Base-by-base conservation (phyloP, 1,140 invertebrate species). In the Leptoteleia sp. region DNA sequence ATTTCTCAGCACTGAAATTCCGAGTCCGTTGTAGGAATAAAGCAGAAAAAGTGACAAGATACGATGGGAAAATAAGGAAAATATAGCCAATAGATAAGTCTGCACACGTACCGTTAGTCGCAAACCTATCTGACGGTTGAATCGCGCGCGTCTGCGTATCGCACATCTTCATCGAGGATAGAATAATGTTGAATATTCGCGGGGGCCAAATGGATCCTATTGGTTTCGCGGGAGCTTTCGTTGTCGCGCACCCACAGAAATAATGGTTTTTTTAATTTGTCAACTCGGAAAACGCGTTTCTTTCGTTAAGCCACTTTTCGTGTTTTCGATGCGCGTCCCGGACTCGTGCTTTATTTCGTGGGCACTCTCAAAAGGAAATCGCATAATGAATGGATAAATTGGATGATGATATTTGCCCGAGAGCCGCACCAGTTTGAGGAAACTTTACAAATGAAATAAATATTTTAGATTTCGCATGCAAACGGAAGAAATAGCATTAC, bases 231-330 rank as follows among this genome's bases (percentile, higher is more conserved):
- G n/a, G n/a, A n/a, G n/a, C n/a, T n/a, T n/a, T n/a, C n/a, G n/a
- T n/a, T n/a, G n/a, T n/a, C 31, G 11, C 27, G 25, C 29, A 15
- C 9, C 4, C 25, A 17, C n/a, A 22, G 40, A 62, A 64, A 67
- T 64, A 75, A 67, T 67, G 54, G 43, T 61, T 61, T 75, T 61
- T 73, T 59, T 65, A 50, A 75, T 67, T 67, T 52, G 43, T 75
- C 52, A 59, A 52, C 71, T 50, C 9, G 59, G 50, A 27, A 65
- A 40, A 59, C 29, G 52, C 6, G 50, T 73, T 75, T 55, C 17
- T 43, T 59, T 64, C 27, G 42, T 73, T 64, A 47, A 54, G 57
- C 17, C 40, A 65, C 16, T 73, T 71, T 72, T 15, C 31, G 11
- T 62, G 47, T 47, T 62, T 59, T 42, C 35, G 1, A 38, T 19